These are phyloP conservation scores for Gorsachius magnificus DNA, from an alignment of 2,797 vertebrate genomes.

Conservation along the genomic window DNA sequence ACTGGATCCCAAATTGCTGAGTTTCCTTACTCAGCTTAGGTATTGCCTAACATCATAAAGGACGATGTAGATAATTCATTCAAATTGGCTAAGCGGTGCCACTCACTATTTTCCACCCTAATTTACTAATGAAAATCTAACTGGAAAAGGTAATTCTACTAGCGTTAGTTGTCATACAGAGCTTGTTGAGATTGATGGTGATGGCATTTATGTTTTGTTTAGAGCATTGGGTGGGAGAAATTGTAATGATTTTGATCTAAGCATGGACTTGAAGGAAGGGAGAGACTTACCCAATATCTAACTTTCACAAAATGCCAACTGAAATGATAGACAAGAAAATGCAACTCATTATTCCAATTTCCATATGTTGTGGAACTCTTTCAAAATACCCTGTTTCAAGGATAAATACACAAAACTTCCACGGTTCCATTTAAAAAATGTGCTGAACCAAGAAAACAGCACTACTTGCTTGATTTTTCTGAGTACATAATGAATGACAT, in stretches of 20 bases:
- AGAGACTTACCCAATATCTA: background rate
- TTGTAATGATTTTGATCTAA: background rate
- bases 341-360: background rate
- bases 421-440: background rate
- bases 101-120: background rate
- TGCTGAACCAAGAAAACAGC: background rate
- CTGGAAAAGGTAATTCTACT: slow-evolving; percentile 17
- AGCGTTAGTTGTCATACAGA: slow-evolving; percentile 6
- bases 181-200: slow-evolving; percentile 29
- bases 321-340: background rate
- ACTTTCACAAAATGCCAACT: background rate
- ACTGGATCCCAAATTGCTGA: background rate
- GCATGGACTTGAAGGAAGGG: background rate
- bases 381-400: background rate
- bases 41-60: background rate
- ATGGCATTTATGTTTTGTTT: slow-evolving; percentile 44
- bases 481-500: background rate
- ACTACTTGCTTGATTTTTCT: background rate
- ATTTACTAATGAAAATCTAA: slow-evolving; percentile 42
- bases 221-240: background rate
- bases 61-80: background rate
- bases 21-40: background rate
- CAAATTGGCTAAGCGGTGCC: background rate
- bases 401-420: background rate
- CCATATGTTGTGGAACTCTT: background rate